Percentiles rank a stretch among this genome's conserved stretches.
phyloP scores from a whole-genome alignment of 2,888 invertebrate genomes.

The Morpho achilles region DNA sequence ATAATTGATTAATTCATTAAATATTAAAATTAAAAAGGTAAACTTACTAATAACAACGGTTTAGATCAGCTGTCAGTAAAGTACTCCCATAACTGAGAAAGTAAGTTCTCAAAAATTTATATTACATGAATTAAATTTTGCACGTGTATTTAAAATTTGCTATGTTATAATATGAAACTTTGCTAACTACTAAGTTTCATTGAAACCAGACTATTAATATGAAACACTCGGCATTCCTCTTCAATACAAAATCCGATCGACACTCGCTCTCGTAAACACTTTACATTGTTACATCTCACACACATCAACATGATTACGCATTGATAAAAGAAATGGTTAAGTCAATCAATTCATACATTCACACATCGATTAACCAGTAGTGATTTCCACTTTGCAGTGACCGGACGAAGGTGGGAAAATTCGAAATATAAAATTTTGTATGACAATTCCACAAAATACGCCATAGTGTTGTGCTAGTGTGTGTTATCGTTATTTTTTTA shows the following conservation, averaged over 20 bases:
- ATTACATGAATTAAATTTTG: too few relatives aligned
- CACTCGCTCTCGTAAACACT: constrained; percentile 37
- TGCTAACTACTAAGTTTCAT: too few relatives aligned
- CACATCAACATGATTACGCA: constrained; percentile 53
- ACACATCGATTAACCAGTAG: constrained; percentile 63
- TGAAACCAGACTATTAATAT: too few relatives aligned
- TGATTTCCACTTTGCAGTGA: constrained; percentile 77
- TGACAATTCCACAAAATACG: constrained; percentile 38
- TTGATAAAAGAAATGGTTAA: constrained; percentile 53
- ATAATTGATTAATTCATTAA: too few relatives aligned
- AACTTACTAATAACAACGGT: too few relatives aligned
- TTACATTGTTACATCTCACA: constrained; percentile 38
- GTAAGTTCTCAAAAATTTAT: too few relatives aligned
- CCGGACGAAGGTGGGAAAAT: constrained; percentile 74
- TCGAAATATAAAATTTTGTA: constrained; percentile 58
- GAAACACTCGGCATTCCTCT: too few relatives aligned
- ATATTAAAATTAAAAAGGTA: too few relatives aligned
- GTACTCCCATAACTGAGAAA: too few relatives aligned
- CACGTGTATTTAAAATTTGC: too few relatives aligned
- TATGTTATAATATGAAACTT: too few relatives aligned
- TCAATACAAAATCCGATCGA: background rate
- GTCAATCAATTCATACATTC: constrained; percentile 47
- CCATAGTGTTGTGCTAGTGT: constrained; percentile 64
- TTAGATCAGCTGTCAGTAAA: too few relatives aligned
- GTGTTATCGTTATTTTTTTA: constrained; percentile 44